Conservation (phyloP, 1,140 invertebrate genomes). For the Macrotrachela quadricornifera region DNA sequence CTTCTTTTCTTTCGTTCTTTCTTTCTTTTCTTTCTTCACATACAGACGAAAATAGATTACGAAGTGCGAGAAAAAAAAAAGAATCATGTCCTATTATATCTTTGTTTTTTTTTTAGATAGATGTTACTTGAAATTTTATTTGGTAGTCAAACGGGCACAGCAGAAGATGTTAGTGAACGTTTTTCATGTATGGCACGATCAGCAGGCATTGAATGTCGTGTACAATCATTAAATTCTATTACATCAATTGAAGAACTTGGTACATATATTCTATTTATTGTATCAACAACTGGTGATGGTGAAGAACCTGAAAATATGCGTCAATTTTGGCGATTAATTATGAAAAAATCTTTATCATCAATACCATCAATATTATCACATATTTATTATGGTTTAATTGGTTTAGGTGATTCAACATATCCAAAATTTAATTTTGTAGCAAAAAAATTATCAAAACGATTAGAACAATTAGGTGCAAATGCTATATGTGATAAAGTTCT, state of each 20-base stretch:
- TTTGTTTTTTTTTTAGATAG: no score
- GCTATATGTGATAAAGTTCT: conserved; percentile 45
- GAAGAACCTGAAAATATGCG: conserved; percentile 89
- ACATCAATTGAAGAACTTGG: conserved; percentile 20
- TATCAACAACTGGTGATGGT: conserved; percentile 82
- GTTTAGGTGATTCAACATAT: conserved; percentile 86
- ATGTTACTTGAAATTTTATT: conserved; percentile 32
- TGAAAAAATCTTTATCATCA: conserved; percentile 45
- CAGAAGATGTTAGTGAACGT: conserved; percentile 73
- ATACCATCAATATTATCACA: conserved; percentile 31
- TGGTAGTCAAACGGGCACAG: conserved; percentile 82
- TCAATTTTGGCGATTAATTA: conserved; percentile 66
- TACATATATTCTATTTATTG: conserved; percentile 44
- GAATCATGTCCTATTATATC: no score
- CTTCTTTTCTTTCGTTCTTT: no score
- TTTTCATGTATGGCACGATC: conserved; percentile 36
- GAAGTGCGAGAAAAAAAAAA: no score
- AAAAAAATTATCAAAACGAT: conserved; percentile 54
- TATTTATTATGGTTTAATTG: conserved; percentile 56
- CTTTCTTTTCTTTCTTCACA: no score
- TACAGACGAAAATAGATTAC: no score
- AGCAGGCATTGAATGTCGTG: not conserved
- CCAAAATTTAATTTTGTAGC: conserved; percentile 80
- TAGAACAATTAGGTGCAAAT: conserved; percentile 52
- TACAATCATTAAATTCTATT: not conserved